Conservation (phyloP, 2,113 vertebrate genomes). For the Tachysurus vachellii region DNA sequence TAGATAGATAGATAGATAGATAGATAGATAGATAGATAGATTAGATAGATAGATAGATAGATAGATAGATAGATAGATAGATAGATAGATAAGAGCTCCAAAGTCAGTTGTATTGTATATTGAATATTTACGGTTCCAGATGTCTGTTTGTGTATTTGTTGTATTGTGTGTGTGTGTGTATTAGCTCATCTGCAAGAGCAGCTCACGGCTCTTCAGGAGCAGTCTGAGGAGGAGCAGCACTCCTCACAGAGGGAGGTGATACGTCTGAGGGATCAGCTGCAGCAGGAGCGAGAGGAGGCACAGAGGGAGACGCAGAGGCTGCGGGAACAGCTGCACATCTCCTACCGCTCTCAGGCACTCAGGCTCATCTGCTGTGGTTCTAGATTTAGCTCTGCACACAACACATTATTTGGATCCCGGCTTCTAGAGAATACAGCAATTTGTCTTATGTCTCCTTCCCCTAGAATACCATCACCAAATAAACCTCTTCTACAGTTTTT, state of each 20-base stretch:
- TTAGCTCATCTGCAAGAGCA: constrained; percentile 28
- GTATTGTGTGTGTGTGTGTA: neutral
- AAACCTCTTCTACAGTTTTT: neutral
- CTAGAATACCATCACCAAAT: neutral
- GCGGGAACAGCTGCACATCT: constrained; percentile 67
- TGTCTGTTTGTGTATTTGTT: neutral
- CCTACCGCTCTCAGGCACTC: constrained; percentile 66
- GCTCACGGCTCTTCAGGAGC: constrained; percentile 61
- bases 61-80: neutral
- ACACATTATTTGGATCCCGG: neutral
- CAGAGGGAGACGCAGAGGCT: constrained; percentile 61
- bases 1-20: neutral
- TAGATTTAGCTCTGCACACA: neutral
- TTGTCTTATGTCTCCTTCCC: neutral
- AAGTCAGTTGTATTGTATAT: neutral
- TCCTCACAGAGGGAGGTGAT: constrained; percentile 62
- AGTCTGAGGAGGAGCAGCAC: constrained; percentile 67
- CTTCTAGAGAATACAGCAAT: neutral
- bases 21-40: neutral
- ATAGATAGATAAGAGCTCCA: neutral
- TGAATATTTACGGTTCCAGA: neutral
- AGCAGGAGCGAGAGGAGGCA: constrained; percentile 66
- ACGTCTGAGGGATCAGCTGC: constrained; percentile 65
- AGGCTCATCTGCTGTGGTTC: neutral
- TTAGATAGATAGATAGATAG: neutral